Evolutionary conservation across 2,888 invertebrate genomes (phyloP).

Genomic region (Drosophila lacicola): DNA sequence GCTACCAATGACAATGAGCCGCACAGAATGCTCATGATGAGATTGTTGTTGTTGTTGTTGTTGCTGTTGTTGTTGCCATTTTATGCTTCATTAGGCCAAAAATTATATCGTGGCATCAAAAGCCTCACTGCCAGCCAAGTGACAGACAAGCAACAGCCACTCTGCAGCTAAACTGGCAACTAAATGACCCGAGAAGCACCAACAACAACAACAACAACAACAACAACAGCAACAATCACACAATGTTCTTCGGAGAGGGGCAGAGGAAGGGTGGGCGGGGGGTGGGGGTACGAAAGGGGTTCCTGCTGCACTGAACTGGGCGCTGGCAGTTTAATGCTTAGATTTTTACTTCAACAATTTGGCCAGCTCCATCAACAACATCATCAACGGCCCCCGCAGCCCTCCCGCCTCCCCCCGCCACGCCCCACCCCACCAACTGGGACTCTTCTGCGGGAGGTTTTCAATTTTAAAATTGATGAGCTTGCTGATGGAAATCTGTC

Average conservation of each 20-base stretch:
- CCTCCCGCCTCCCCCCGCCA: background rate
- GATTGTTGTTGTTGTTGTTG: conserved; percentile 19
- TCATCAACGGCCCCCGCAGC: conserved; percentile 11
- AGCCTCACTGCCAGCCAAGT: conserved; percentile 47
- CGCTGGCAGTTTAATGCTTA: conserved; percentile 41
- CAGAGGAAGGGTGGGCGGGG: background rate
- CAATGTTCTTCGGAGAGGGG: conserved; percentile 3
- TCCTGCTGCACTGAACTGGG: conserved; percentile 16
- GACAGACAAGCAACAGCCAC: conserved; percentile 64
- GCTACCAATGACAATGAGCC: conserved; percentile 57
- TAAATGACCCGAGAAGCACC: conserved; percentile 54
- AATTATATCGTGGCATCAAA: conserved; percentile 70
- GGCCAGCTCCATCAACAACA: conserved; percentile 35
- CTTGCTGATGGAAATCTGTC: conserved; percentile 70
- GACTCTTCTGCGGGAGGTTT: conserved; percentile 33
- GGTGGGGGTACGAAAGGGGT: conserved; percentile 1
- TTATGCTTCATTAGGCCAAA: conserved; percentile 79
- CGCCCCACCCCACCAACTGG: background rate
- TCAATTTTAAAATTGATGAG: conserved; percentile 76
- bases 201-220: conserved; percentile 9
- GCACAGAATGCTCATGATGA: conserved; percentile 55
- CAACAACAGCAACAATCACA: background rate
- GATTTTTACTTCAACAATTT: conserved; percentile 49
- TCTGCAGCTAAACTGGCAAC: conserved; percentile 60
- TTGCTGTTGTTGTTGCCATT: conserved; percentile 54